Base-by-base conservation (phyloP, 2,113 vertebrate genomes). In the Rhynchomys soricoides region DNA sequence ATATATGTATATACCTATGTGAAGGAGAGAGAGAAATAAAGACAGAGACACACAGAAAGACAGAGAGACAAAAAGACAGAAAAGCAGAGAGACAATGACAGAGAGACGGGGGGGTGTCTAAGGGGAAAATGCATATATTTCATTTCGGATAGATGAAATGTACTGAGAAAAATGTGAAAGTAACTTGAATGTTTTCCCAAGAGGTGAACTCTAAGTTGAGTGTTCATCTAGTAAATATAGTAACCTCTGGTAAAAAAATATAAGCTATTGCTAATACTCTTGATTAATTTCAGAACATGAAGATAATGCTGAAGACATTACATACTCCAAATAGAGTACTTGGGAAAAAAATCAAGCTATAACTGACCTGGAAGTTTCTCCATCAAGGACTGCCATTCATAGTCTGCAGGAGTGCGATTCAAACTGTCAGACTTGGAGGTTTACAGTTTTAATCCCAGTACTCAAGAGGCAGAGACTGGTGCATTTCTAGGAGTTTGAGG, bases 121-220 rank as follows among this genome's bases (percentile, higher is more conserved):
- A 40, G 12, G 9, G 45, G 13, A 92, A 92, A 95, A 91, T 43
- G 4, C 15, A 4, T 22, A 9, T 19, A 73, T 68, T 93, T 68
- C 26, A n/a, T 64, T 89, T 96, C 57, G 68, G 11, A 50, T 29
- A 88, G 64, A 11, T 94, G 26, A 93, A 91, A 68, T 82, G 31
- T 48, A 90, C 9, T 40, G 66, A 52, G 19, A 13, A 45, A 86
- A 94, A 75, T 40, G 5, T 77, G 17, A 79, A 74, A 2, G 31
- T 43, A 55, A 89, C 43, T 40, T 75, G n/a, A 93, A 83, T 87
- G 12, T 0, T 79, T 96, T 93, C 11, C 4, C 10, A 31, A 17
- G 3, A 95, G 81, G 52, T 57, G 40, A 90, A 90, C 73, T 22
- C 21, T 75, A 43, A 62, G 21, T 55, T 93, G 17, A 91, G 77